A percentile compares a stretch with the other conserved stretches of the same genome.
Evolutionary conservation across 2,113 vertebrate species (phyloP).

Genomic region (Colaptes auratus): DNA sequence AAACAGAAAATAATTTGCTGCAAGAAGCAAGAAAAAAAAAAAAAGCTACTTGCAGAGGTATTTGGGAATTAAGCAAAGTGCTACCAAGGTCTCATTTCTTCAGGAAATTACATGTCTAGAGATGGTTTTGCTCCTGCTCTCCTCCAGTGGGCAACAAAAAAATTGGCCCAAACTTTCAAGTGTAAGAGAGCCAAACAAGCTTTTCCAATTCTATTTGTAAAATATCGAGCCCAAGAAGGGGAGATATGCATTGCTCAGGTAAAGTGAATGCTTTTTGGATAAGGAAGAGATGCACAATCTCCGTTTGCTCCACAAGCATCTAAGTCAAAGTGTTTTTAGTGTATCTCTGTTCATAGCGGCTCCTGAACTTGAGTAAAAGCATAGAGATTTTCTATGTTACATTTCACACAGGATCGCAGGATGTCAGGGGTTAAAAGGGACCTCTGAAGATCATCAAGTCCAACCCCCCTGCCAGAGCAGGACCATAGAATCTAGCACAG

Average conservation of each 20-base stretch:
- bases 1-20: neutral
- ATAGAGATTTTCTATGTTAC: neutral
- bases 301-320: neutral
- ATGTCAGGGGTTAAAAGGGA: too few relatives aligned
- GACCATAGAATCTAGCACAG: too few relatives aligned
- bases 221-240: neutral
- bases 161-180: neutral
- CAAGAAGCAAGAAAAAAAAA: neutral
- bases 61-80: neutral
- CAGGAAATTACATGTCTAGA: neutral
- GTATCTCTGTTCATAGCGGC: neutral
- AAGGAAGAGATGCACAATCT: neutral
- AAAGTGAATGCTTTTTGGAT: neutral
- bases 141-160: neutral
- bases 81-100: neutral
- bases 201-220: neutral
- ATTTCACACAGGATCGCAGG: neutral
- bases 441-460: too few relatives aligned
- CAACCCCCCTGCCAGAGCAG: too few relatives aligned
- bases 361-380: neutral
- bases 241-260: neutral
- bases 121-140: neutral
- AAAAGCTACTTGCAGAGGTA: neutral
- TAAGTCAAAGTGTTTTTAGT: neutral
- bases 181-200: neutral